phyloP scores from a whole-genome alignment of 2,888 invertebrate species.

The Xestoiulus laeticollis region DNA sequence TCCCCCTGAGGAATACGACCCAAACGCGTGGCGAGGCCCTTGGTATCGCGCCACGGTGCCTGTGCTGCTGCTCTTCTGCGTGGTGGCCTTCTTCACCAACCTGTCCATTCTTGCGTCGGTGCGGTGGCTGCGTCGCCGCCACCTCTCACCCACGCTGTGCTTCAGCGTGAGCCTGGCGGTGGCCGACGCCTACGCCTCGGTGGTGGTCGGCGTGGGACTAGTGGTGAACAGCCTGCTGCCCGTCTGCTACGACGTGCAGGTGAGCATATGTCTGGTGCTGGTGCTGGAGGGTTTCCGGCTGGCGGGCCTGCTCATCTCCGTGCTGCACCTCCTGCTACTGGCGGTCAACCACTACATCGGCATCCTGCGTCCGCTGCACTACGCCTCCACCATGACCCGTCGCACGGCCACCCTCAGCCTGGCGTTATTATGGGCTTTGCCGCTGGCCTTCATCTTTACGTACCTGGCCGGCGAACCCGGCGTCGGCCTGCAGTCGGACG shows the following conservation, averaged over 20 bases:
- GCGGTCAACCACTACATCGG: constrained; percentile 76
- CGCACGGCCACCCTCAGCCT: constrained; percentile 68
- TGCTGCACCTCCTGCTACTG: constrained; percentile 72
- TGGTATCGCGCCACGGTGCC: constrained; percentile 58
- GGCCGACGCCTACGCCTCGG: constrained; percentile 70
- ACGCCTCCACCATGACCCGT: constrained; percentile 71
- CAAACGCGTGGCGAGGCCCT: neutral
- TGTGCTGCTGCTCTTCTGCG: constrained; percentile 67
- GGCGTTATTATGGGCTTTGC: constrained; percentile 70
- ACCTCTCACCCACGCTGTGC: constrained; percentile 69
- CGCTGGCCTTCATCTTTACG: constrained; percentile 67
- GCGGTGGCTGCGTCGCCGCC: constrained; percentile 68
- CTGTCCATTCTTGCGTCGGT: constrained; percentile 68
- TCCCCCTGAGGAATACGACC: neutral
- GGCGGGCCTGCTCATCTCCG: constrained; percentile 72
- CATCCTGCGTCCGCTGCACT: constrained; percentile 72
- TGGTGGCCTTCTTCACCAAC: constrained; percentile 69
- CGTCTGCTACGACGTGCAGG: constrained; percentile 60
- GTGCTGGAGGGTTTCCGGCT: constrained; percentile 66
- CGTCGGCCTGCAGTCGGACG: constrained; percentile 64
- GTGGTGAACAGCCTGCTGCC: constrained; percentile 69
- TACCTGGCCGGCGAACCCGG: constrained; percentile 68
- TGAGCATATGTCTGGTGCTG: constrained; percentile 61
- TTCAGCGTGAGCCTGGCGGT: constrained; percentile 71
- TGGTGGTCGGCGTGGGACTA: constrained; percentile 68